Evolutionary conservation across 2,797 vertebrate species (phyloP), one percentile per base, ranked within the genome.

Genomic region (Danio tinwini): DNA sequence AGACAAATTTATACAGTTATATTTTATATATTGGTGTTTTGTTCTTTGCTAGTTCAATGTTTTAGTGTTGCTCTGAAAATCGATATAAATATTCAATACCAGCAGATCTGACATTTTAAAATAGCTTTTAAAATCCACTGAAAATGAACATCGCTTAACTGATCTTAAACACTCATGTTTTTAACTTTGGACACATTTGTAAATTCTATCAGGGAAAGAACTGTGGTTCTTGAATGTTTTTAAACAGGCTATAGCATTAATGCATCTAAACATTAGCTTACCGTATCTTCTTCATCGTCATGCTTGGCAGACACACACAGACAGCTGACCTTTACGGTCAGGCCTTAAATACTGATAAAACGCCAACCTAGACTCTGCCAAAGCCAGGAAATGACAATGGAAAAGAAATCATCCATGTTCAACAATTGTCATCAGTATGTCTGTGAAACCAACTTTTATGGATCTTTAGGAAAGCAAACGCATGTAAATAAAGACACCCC

Each of bases 21-120:
- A 73, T 78, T 81, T 81, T 84, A 50, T 81, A 81, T 74, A 55
- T 81, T 62, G n/a, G 59, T 50, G 79, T 81, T 77, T 80, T 12
- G 29, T 73, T 81, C 42, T 58, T 68, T 55, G 44, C 39, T 61
- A 40, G 82, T 68, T 76, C 45, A 67, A 40, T 76, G 65, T 80
- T 59, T 61, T 47, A 42, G 13, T 67, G 47, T 68, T 49, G 71
- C 50, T 68, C 2, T 21, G 19, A 76, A 65, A 47, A 62, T 53
- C 8, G 19, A 74, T 47, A 56, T 65, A 55, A 42, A 69, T 29
- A 52, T 58, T 12, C 52, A 74, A 58, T 62, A 47, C 52, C 40
- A 73, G 61, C 39, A 19, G 40, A 78, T 49, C 17, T 71, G 8
- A 78, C 6, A 13, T 55, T n/a, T 44, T n/a, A 79, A 79, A 53